A percentile compares a stretch with the other conserved stretches of the same genome.
Conservation (phyloP, 2,113 vertebrate species). For the Paracanthobrama guichenoti region DNA sequence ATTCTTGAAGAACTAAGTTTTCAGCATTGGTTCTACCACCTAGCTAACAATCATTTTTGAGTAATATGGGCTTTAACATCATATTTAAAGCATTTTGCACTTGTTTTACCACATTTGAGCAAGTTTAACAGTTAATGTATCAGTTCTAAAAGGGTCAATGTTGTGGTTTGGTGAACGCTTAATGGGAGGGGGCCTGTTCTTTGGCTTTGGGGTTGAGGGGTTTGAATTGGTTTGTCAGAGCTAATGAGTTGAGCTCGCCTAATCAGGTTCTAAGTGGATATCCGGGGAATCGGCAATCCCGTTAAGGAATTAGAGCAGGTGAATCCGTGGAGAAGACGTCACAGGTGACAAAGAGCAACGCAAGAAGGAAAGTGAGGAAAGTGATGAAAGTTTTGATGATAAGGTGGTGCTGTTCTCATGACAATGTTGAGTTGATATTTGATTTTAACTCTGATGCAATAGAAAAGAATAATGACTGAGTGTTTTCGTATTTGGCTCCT, state of each 20-base stretch:
- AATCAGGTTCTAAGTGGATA: conserved; percentile 76
- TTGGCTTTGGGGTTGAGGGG: conserved; percentile 37
- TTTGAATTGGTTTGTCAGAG: conserved; percentile 68
- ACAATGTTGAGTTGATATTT: background rate
- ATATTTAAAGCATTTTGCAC: background rate
- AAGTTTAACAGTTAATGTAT: background rate
- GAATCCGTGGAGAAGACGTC: conserved; percentile 67
- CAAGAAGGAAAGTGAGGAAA: conserved; percentile 22
- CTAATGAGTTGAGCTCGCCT: conserved; percentile 76
- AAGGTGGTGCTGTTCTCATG: background rate
- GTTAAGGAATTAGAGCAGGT: conserved; percentile 74
- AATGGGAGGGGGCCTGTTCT: conserved; percentile 38
- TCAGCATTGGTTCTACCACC: background rate
- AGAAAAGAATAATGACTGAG: background rate
- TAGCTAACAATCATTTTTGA: background rate
- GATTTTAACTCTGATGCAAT: background rate
- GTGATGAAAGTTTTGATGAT: conserved; percentile 21
- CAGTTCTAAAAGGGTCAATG: background rate
- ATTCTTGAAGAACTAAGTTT: background rate
- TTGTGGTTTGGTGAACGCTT: background rate
- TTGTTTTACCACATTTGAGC: background rate
- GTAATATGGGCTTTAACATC: background rate
- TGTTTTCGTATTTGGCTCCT: no score
- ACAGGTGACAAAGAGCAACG: conserved; percentile 58
- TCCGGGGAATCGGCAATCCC: conserved; percentile 72